A percentile compares a stretch with the other conserved stretches of the same genome.
Conservation (phyloP, 2,888 invertebrate species). For the Taphrorychus bicolor region DNA sequence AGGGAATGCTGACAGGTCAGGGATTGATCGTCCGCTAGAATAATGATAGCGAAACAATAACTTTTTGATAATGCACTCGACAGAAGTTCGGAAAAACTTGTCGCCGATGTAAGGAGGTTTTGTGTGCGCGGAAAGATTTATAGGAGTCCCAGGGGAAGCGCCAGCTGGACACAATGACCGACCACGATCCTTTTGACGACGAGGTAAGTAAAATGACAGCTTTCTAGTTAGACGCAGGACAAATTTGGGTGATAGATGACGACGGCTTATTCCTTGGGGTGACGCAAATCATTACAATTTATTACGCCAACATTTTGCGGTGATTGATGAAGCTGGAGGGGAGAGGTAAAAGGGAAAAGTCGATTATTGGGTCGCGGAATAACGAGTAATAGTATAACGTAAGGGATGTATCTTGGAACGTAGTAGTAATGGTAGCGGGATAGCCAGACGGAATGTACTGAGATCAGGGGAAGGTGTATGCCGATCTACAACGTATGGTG, state of each 20-base stretch:
- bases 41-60: not conserved
- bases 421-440: too few species aligned
- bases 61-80: not conserved
- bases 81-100: constrained; percentile 1
- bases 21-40: not conserved
- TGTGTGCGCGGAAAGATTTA: constrained; percentile 29
- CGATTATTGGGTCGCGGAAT: too few species aligned
- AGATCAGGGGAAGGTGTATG: too few species aligned
- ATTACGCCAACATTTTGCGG: not conserved
- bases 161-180: constrained; percentile 42
- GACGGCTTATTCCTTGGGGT: not conserved
- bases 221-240: constrained; percentile 13
- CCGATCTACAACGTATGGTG: too few species aligned
- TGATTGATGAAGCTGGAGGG: not conserved
- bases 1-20: not conserved
- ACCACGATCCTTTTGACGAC: constrained; percentile 48
- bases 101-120: constrained; percentile 17
- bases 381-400: too few species aligned
- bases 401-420: too few species aligned
- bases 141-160: constrained; percentile 25
- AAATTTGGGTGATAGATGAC: constrained; percentile 23
- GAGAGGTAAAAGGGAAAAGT: too few species aligned
- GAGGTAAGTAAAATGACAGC: constrained; percentile 43
- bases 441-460: too few species aligned
- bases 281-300: not conserved